Conservation (phyloP, 64 coral and sea anemone species). For the Stichodactyla helianthus region DNA sequence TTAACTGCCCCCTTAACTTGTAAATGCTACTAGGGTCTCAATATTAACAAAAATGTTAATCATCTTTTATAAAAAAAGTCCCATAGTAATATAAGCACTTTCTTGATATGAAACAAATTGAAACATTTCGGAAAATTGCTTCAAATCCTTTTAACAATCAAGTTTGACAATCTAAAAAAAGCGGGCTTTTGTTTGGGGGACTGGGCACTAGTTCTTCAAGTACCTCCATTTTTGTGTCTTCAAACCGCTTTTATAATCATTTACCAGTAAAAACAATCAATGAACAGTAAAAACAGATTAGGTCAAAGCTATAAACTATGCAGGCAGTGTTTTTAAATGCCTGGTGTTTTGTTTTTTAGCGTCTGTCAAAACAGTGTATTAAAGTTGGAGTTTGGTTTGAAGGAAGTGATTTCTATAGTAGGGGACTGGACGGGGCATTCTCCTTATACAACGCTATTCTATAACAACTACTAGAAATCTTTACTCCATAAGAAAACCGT, state of each 20-base stretch:
- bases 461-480: background rate
- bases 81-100: background rate
- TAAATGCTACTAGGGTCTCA: background rate
- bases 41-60: background rate
- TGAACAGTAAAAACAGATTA: constrained; percentile 6
- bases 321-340: background rate
- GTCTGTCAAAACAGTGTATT: background rate
- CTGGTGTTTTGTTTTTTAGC: background rate
- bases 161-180: background rate
- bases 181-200: constrained; percentile 8
- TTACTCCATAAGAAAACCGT: background rate
- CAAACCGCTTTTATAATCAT: background rate
- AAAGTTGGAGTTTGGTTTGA: background rate
- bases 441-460: background rate
- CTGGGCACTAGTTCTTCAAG: constrained; percentile 34
- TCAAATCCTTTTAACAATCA: background rate
- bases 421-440: background rate
- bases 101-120: background rate
- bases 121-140: background rate
- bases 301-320: background rate
- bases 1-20: background rate
- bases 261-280: background rate
- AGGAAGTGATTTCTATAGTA: background rate
- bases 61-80: background rate
- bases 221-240: constrained; percentile 44